Percentiles rank a stretch among this genome's conserved stretches.
Evolutionary conservation across 2,113 vertebrate genomes (phyloP).

Genomic region (Ursus arctos): DNA sequence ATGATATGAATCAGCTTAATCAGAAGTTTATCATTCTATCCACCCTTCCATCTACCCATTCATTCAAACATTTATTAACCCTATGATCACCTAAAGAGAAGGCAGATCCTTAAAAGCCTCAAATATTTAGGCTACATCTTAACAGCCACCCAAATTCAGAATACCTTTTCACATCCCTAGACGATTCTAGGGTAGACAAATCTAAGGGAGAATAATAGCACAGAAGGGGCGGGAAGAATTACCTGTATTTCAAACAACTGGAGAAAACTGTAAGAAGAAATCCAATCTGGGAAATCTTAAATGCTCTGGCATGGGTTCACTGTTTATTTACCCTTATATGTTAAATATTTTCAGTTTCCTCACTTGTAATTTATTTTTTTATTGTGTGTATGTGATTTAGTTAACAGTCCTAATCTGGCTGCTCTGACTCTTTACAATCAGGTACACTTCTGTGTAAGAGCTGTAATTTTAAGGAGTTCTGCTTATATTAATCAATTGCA

Average conservation of each 20-base stretch:
- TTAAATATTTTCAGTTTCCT: background rate
- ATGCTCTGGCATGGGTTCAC: background rate
- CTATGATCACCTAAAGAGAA: constrained; percentile 11
- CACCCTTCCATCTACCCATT: background rate
- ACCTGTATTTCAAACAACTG: constrained; percentile 1
- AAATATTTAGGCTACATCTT: background rate
- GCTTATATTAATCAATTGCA: constrained; percentile 6
- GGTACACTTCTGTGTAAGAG: background rate
- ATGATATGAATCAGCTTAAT: background rate
- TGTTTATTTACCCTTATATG: background rate
- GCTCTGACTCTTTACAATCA: constrained; percentile 7
- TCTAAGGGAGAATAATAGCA: background rate
- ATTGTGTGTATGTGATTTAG: background rate
- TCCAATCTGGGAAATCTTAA: background rate
- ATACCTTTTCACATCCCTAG: background rate
- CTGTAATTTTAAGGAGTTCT: background rate
- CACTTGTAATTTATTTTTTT: constrained; percentile 4
- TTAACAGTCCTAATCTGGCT: background rate
- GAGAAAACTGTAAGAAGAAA: constrained; percentile 1
- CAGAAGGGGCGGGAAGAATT: background rate
- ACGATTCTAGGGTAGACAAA: background rate
- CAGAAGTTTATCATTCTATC: background rate
- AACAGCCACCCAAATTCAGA: constrained; percentile 26
- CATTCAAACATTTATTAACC: constrained; percentile 29
- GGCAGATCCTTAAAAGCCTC: background rate